Conservation (phyloP, 2,113 vertebrate genomes). For the Peucedramus taeniatus region DNA sequence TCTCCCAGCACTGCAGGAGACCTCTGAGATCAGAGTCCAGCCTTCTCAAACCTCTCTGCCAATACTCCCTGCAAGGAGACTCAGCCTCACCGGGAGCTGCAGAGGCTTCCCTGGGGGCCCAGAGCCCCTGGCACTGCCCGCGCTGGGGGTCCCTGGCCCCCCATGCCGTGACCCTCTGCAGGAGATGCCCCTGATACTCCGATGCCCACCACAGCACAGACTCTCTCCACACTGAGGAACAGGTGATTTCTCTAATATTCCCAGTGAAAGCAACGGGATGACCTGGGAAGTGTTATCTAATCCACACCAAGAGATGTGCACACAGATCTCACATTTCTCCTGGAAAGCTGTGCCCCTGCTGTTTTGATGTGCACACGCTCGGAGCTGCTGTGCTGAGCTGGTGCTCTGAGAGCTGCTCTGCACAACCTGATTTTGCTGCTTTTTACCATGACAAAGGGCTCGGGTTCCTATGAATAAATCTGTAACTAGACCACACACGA, state of each 20-base stretch:
- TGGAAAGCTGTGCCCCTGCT: neutral
- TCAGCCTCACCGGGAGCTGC: rapidly evolving
- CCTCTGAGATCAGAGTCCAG: neutral
- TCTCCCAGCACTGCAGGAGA: rapidly evolving
- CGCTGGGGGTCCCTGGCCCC: rapidly evolving
- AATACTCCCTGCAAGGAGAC: rapidly evolving
- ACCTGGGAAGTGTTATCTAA: rapidly evolving
- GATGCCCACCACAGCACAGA: rapidly evolving
- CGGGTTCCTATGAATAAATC: constrained; percentile 59
- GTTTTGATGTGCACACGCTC: rapidly evolving
- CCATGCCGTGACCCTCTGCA: rapidly evolving
- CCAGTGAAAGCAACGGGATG: rapidly evolving
- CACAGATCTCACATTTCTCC: rapidly evolving
- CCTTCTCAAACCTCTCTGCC: neutral
- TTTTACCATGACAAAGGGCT: constrained; percentile 33
- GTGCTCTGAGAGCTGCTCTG: neutral
- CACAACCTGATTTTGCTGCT: neutral
- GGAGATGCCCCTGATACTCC: rapidly evolving
- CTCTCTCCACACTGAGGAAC: rapidly evolving
- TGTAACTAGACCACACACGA: constrained; percentile 61
- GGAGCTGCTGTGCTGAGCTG: neutral
- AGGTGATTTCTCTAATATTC: rapidly evolving
- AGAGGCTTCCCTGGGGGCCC: rapidly evolving
- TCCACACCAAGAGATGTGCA: rapidly evolving
- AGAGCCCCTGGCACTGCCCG: neutral